These are phyloP conservation scores for Calephelis nemesis DNA, from an alignment of 1,140 invertebrate species.

Conservation along the genomic window DNA sequence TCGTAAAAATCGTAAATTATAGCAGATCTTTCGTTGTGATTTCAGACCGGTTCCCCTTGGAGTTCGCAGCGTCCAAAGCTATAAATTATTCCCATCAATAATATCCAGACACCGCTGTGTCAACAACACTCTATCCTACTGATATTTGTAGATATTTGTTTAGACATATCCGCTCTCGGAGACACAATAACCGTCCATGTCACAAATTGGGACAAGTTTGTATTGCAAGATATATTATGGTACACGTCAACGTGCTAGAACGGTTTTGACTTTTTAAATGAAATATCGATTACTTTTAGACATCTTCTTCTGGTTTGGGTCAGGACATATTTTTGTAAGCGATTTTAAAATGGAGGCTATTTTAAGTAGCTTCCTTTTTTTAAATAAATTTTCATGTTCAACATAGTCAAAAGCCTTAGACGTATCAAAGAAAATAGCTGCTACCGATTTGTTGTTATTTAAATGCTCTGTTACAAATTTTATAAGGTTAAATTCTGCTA, in stretches of 20 bases:
- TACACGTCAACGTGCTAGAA: background rate
- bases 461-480: background rate
- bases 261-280: background rate
- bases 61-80: constrained; percentile 44
- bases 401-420: too few relatives aligned
- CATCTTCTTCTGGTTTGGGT: too few relatives aligned
- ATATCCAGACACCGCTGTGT: constrained; percentile 52
- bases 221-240: constrained; percentile 11
- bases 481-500: background rate
- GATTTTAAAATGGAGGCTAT: too few relatives aligned
- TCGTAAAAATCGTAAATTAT: constrained; percentile 18
- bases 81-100: constrained; percentile 67
- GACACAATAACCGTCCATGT: constrained; percentile 18
- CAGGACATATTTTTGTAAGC: too few relatives aligned
- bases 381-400: too few relatives aligned
- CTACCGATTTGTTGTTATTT: background rate
- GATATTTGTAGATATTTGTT: constrained; percentile 49
- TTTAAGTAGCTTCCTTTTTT: too few relatives aligned
- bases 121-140: constrained; percentile 50
- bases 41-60: constrained; percentile 49
- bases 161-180: constrained; percentile 22
- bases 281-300: background rate
- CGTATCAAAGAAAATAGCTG: background rate
- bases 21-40: constrained; percentile 16
- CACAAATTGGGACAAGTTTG: background rate